Evolutionary conservation across 2,797 vertebrate species (phyloP).

Genomic region (Sarcophilus harrisii): DNA sequence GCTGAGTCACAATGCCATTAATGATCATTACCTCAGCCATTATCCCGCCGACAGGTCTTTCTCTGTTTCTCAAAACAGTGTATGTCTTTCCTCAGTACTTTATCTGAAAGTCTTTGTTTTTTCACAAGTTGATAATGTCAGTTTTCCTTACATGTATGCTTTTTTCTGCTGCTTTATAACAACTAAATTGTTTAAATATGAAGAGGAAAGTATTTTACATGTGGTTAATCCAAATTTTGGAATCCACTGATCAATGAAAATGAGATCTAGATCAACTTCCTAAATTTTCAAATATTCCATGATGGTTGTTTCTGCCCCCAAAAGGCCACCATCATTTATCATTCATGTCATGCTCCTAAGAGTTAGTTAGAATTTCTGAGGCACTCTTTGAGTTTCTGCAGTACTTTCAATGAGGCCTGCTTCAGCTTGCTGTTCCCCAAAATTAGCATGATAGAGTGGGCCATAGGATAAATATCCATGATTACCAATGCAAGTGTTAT

Average conservation of each 20-base stretch:
- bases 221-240: not conserved
- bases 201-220: not conserved
- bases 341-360: not conserved
- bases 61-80: not conserved
- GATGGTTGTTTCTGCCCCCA: not conserved
- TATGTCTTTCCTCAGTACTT: not conserved
- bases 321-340: not conserved
- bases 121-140: not conserved
- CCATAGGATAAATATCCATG: not conserved
- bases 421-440: constrained; percentile 57
- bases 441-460: constrained; percentile 73
- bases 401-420: not conserved
- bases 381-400: not conserved
- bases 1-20: not conserved
- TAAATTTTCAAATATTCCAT: not conserved
- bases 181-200: not conserved
- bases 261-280: not conserved
- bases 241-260: not conserved
- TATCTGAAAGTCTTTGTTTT: not conserved
- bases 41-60: not conserved
- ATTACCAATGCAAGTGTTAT: constrained; percentile 21
- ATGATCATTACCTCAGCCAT: not conserved
- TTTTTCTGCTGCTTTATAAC: not conserved
- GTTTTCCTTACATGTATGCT: not conserved
- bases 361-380: not conserved